Evolutionary conservation across 2,797 vertebrate species (phyloP), one percentile per base, ranked within the genome.

Genomic region (Trachops cirrhosus): DNA sequence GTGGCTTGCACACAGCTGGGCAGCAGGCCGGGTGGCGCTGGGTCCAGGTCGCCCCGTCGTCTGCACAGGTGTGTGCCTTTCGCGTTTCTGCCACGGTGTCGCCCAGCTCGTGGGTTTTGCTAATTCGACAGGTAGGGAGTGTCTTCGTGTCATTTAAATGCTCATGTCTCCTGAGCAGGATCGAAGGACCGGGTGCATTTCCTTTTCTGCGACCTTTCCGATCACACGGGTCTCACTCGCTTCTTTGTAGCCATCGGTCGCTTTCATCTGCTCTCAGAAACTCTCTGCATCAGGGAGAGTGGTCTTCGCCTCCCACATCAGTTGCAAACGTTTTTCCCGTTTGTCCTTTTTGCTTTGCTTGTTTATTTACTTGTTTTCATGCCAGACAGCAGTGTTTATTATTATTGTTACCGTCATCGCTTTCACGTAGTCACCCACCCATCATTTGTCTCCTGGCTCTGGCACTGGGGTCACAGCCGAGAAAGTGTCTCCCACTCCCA

Each of bases 11-110:
- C n/a, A 0, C 11, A 2, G 26, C 73, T 2, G 48, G 9, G 46
- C 1, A 24, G 11, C 62, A 4, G 26, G 15, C 15, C 52, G 5
- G 1, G 7, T 39, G 64, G 11, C 24, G 2, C 14, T 37, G 67
- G 70, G 54, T 19, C 57, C 0, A 1, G 11, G 39, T 8, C 12
- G 50, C 89, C 64, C 9, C 0, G 29, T 9, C 29, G 37, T 74
- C 54, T 22, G 15, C 1, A 0, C 3, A 0, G 85, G 62, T 9
- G 9, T 2, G 4, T 9, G 1, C 15, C 9, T 0, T 34, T 50
- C 44, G 34, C 21, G 0, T 24, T 48, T 39, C 83, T 86, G 73
- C 37, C 59, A 4, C 52, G n/a, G 44, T 37, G 70, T n/a, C 46
- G 34, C 67, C 75, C 37, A 1, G 46, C 62, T n/a, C 26, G 5